Conservation (phyloP, 2,797 vertebrate species). For the Sandelia bainsii region DNA sequence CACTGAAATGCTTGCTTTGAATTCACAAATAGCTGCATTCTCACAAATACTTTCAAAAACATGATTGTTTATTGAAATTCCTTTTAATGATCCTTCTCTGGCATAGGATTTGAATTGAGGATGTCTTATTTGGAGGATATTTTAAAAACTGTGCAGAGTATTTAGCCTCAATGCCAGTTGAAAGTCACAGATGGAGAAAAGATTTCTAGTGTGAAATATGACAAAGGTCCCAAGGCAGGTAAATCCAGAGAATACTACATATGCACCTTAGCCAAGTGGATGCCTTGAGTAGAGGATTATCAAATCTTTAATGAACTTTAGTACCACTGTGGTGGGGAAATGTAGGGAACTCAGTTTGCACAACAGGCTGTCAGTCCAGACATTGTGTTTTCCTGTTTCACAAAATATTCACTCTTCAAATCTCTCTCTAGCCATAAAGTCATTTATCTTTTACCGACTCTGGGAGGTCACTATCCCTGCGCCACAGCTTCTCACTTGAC, state of each 20-base stretch:
- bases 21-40: neutral
- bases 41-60: constrained; percentile 1
- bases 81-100: neutral
- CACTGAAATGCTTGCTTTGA: neutral
- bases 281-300: neutral
- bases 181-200: neutral
- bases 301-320: neutral
- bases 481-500: neutral
- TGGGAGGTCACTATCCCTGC: neutral
- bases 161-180: neutral
- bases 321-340: constrained; percentile 1
- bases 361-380: neutral
- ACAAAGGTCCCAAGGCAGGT: neutral
- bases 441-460: neutral
- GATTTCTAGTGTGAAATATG: neutral
- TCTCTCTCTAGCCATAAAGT: neutral
- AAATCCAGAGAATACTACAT: neutral
- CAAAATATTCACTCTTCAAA: neutral
- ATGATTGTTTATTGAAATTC: neutral
- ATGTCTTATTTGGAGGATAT: neutral
- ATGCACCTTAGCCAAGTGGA: neutral
- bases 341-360: constrained; percentile 13
- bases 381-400: neutral
- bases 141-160: neutral
- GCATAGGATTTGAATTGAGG: neutral